Percentiles rank a stretch among this genome's conserved stretches.
Evolutionary conservation across 2,113 vertebrate genomes (phyloP).

Genomic region (Prinia subflava): DNA sequence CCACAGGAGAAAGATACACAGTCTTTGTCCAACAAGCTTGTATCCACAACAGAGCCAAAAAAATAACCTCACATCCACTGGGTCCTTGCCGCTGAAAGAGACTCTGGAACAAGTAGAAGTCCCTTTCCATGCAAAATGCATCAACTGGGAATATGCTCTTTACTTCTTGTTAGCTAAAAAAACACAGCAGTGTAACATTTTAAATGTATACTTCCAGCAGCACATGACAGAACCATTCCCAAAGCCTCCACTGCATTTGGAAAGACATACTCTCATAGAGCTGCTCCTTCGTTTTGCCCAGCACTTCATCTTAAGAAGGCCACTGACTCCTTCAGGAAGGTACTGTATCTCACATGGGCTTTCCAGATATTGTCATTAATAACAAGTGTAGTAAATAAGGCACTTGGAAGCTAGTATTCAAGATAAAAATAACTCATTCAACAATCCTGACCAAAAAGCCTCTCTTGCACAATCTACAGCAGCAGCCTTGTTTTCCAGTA

Average conservation of each 20-base stretch:
- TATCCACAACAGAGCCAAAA: background rate
- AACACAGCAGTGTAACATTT: background rate
- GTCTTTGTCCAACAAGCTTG: background rate
- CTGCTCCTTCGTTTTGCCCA: background rate
- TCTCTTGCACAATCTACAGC: background rate
- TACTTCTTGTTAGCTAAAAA: background rate
- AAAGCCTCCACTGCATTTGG: background rate
- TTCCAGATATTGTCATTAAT: background rate
- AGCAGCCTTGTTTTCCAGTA: background rate
- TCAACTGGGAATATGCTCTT: background rate
- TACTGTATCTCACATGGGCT: background rate
- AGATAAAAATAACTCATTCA: constrained; percentile 9
- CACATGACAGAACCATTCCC: background rate
- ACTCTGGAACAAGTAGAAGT: background rate
- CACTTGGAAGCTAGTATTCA: background rate
- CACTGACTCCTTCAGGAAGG: background rate
- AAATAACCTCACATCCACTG: background rate
- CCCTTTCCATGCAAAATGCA: background rate
- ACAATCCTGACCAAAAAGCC: background rate
- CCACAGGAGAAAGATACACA: background rate
- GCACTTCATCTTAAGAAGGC: background rate
- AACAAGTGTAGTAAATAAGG: background rate
- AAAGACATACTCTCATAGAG: background rate
- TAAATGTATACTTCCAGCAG: background rate
- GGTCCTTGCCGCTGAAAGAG: background rate